Evolutionary conservation across 2,113 vertebrate genomes (phyloP), one percentile per base, ranked within the genome.

Genomic region (Saguinus imperator): DNA sequence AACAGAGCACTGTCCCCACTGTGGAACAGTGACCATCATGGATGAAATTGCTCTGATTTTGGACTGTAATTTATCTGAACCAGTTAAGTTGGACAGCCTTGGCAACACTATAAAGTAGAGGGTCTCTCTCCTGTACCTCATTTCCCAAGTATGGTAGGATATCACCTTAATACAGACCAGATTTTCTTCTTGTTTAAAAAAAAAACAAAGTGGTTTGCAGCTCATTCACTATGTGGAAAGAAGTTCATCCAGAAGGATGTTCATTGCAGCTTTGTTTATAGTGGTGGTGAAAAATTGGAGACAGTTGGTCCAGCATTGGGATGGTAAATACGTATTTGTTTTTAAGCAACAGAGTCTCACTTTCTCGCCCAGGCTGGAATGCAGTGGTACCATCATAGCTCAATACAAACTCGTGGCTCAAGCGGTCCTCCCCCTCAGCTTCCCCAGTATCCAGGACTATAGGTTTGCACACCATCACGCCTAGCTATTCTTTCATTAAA

Each of bases 171-270:
- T 70, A 5, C 3, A 77, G 79, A 83, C 10, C 14, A 89, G 57
- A 77, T 91, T 95, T 81, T 88, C 73, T 84, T 3, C 52, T 68
- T 48, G 27, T n/a, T 80, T 80, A n/a, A 80, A 52, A 50, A 84
- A 37, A 50, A 66, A 52, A 50, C 79, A 37, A 50, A 66, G 37
- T 80, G 45, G 12, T 52, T 79, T 79, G 43, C 61, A 93, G 81
- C 1, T 40, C 64, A n/a, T 79, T 79, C 37, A 85, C 23, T 87
- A 3, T 66, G 32, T 85, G 57, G 43, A 81, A 29, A 87, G 61
- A 64, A 29, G 8, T 77, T 92, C 93, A 75, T 82, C 37, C 35
- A 88, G 45, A 94, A 94, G 87, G 43, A 50, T 95, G 64, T 94
- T 94, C 61, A 57, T 37, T 89, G 73, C 35, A 77, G 5, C 20